Conservation (phyloP, 2,797 vertebrate genomes). For the Alcedo quadribrachys region DNA sequence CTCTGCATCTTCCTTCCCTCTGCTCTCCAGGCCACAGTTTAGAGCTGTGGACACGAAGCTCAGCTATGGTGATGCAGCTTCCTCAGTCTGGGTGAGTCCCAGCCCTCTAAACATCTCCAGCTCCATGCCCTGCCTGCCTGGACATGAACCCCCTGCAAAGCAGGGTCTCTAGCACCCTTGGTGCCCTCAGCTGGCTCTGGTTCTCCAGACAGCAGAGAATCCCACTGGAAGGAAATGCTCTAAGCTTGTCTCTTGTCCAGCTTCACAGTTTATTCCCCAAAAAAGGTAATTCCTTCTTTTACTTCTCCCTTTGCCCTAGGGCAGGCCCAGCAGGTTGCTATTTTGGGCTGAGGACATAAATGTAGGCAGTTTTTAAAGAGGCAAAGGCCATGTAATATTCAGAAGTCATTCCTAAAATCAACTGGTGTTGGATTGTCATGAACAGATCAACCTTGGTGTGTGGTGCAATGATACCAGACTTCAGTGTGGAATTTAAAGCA, state of each 20-base stretch:
- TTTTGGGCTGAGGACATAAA: not conserved
- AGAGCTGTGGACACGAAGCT: not conserved
- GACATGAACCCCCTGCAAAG: not conserved
- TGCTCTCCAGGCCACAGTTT: not conserved
- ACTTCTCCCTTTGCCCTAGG: conserved; percentile 10
- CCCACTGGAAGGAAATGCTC: not conserved
- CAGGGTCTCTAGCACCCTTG: not conserved
- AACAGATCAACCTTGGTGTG: not conserved
- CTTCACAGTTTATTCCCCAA: not conserved
- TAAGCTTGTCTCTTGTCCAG: not conserved
- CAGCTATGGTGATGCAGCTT: not conserved
- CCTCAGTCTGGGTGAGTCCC: not conserved
- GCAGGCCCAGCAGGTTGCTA: not conserved
- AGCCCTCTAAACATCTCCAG: not conserved
- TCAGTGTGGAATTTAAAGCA: not conserved
- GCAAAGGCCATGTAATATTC: not conserved
- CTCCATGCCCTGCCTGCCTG: not conserved
- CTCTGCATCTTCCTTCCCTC: not conserved
- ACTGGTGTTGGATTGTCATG: not conserved
- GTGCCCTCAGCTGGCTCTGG: not conserved
- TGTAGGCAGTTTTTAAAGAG: not conserved
- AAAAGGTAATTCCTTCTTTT: conserved; percentile 33
- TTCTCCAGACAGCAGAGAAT: not conserved
- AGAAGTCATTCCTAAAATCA: not conserved
- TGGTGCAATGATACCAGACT: not conserved